Base-by-base conservation (phyloP, 1,140 invertebrate species). In the Anoplophora glabripennis region DNA sequence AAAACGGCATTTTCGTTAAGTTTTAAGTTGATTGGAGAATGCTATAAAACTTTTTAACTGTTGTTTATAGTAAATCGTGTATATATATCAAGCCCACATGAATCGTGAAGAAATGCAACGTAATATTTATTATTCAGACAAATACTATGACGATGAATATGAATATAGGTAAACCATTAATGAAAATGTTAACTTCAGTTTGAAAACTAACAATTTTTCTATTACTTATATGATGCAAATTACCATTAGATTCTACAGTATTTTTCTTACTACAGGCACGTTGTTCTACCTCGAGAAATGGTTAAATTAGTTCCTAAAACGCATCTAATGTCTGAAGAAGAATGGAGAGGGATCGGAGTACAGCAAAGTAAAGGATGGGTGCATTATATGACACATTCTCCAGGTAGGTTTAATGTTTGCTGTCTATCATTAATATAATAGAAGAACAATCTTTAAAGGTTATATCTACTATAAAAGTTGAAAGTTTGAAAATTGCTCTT, bases 311-410 rank as follows among this genome's bases (percentile, higher is more conserved):
- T 97, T 9, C 94, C 94, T 1, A 93, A 89, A 77, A 91, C 89
- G 64, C 92, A 93, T 78, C 77, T 97, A 42, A 93, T 98, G 88
- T 83, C 88, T 3, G 94, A 98, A 78, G 77, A 83, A 21, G 94
- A 98, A 80, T 97, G 94, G 95, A 83, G 94, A 75, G 81, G 85
- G 59, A 86, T 97, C 66, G 94, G 94, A 9, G 90, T 98, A 2
- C 92, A 95, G 76, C 94, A 96, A 75, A 94, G 91, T 76, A 87
- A 89, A 67, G 94, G 94, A 41, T 97, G 94, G 94, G 81, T 94
- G 5, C 93, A 97, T 78, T 98, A 96, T 66, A 95, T 97, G 92
- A 88, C 86, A 61, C 94, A 97, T 78, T 81, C 88, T 68, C 94
- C 94, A 78, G 93, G 68, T 70, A 60, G 54, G 38, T 5, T 28